Evolutionary conservation across 2,888 invertebrate species (phyloP).

Genomic region (Harmothoe impar): DNA sequence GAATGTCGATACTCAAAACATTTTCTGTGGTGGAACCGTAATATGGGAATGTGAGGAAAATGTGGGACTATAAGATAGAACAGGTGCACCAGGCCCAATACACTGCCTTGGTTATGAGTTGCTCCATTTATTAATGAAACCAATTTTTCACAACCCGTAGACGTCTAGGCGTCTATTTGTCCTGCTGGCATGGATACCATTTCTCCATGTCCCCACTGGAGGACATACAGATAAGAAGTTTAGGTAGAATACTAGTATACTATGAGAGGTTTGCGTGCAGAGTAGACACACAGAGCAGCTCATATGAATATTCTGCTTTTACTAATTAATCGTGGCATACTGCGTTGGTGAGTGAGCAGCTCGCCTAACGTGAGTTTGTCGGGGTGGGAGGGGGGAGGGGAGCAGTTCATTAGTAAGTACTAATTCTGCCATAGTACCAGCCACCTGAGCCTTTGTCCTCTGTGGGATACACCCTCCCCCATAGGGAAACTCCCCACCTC

Average conservation of each 20-base stretch:
- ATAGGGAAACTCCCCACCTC: neutral
- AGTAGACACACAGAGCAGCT: neutral
- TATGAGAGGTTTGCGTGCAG: neutral
- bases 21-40: too few species aligned
- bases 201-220: neutral
- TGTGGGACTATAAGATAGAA: too few species aligned
- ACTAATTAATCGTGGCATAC: conserved; percentile 8
- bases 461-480: neutral
- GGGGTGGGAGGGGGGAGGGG: neutral
- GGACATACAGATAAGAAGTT: too few species aligned
- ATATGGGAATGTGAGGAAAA: too few species aligned
- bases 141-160: too few species aligned
- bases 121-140: too few species aligned
- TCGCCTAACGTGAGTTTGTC: neutral
- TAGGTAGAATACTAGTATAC: neutral
- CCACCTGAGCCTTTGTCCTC: conserved; percentile 24
- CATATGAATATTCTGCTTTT: conserved; percentile 4
- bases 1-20: too few species aligned
- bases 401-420: neutral
- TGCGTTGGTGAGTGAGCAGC: neutral
- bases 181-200: neutral
- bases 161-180: neutral
- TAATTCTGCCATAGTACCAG: neutral
- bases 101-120: too few species aligned
- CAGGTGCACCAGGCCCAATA: too few species aligned